Percentiles rank a stretch among this genome's conserved stretches.
These are phyloP conservation scores for Bradynema listronoti DNA, from an alignment of 1,140 invertebrate genomes.

Conservation along the genomic window DNA sequence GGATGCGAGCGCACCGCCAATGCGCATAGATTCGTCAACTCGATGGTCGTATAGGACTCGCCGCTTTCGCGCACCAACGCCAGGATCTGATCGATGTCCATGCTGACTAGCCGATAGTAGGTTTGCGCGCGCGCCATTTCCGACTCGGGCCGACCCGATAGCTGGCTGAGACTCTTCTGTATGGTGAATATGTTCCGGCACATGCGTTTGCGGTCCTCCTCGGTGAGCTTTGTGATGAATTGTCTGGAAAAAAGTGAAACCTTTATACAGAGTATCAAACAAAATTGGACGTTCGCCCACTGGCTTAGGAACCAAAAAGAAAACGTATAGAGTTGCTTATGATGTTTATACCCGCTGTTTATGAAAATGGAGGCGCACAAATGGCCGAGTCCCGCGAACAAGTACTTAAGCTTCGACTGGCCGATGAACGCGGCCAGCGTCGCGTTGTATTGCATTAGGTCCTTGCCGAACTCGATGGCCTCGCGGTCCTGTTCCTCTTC, in stretches of 20 bases:
- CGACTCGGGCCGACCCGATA: conserved; percentile 74
- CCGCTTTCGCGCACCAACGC: conserved; percentile 73
- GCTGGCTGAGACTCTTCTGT: conserved; percentile 76
- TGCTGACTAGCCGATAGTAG: conserved; percentile 79
- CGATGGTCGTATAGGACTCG: conserved; percentile 73
- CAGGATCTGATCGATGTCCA: conserved; percentile 80
- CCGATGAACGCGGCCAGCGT: conserved; percentile 69
- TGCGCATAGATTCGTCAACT: conserved; percentile 68
- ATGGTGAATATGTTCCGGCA: conserved; percentile 77
- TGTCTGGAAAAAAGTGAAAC: conserved; percentile 61
- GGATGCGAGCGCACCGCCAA: conserved; percentile 42
- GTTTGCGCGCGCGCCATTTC: conserved; percentile 78
- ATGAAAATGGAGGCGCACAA: conserved; percentile 77
- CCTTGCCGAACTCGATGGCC: conserved; percentile 73
- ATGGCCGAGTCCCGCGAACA: conserved; percentile 85
- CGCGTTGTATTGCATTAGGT: conserved; percentile 73
- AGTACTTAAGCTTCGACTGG: conserved; percentile 76
- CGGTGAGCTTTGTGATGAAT: conserved; percentile 72
- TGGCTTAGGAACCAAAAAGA: neutral
- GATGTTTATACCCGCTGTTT: conserved; percentile 62
- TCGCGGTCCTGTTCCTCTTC: conserved; percentile 73
- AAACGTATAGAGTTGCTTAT: no score
- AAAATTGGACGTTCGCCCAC: no score
- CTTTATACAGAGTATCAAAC: no score
- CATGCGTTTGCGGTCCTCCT: conserved; percentile 63